Conservation (phyloP, 1,140 invertebrate genomes). For the Parapsyche elsis region DNA sequence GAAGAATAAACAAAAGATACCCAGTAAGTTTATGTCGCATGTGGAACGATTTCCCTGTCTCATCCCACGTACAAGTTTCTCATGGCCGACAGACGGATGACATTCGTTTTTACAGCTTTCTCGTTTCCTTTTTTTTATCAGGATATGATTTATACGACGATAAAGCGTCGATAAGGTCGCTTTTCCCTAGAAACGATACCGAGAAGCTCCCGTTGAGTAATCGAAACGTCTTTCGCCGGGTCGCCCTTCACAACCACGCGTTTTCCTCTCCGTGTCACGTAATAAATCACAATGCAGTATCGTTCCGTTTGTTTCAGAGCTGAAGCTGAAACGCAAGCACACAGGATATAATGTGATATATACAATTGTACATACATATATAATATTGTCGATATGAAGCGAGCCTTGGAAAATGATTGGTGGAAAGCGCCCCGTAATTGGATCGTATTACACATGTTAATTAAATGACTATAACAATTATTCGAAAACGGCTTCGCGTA, state of each 20-base stretch:
- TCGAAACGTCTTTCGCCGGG: neutral
- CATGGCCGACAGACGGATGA: neutral
- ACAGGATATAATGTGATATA: too few species aligned
- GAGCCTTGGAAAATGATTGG: too few species aligned
- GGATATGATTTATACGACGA: neutral
- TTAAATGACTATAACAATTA: constrained; percentile 15
- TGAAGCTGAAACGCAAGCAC: too few species aligned
- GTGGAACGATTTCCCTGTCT: neutral
- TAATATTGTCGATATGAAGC: too few species aligned
- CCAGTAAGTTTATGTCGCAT: too few species aligned
- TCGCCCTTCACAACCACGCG: neutral
- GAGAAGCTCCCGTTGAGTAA: neutral
- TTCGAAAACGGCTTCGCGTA: neutral
- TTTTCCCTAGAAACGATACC: neutral
- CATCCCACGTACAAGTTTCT: neutral
- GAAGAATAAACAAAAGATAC: too few species aligned
- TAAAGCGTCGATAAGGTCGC: neutral
- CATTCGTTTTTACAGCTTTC: neutral
- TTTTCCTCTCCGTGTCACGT: neutral
- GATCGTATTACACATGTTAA: neutral
- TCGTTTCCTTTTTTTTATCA: neutral
- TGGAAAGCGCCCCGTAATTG: neutral
- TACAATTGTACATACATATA: too few species aligned
- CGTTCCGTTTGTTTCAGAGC: too few species aligned
- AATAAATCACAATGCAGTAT: too few species aligned